Evolutionary conservation across 2,888 invertebrate genomes (phyloP).

Genomic region (Aradus depressus): DNA sequence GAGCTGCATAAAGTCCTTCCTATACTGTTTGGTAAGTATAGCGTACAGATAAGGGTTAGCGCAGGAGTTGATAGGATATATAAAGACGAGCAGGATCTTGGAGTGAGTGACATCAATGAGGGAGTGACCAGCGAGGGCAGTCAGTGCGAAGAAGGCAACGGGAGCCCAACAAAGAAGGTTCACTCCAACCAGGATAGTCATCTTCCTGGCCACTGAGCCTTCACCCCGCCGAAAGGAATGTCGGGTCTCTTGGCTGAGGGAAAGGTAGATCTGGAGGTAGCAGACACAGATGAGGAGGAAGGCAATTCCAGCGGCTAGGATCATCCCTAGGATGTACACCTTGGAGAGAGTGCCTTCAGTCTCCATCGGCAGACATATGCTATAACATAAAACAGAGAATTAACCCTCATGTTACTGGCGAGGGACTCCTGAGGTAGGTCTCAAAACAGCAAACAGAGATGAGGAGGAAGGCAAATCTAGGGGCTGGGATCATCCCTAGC

Average conservation of each 20-base stretch:
- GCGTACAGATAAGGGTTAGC: slow-evolving; percentile 89
- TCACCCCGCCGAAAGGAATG: slow-evolving; percentile 48
- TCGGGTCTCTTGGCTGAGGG: slow-evolving; percentile 31
- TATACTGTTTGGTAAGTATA: slow-evolving; percentile 76
- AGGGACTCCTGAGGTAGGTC: no score
- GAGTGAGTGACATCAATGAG: slow-evolving; percentile 71
- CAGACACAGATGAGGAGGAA: slow-evolving; percentile 74
- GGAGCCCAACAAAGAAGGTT: slow-evolving; percentile 80
- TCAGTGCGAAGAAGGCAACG: slow-evolving; percentile 77
- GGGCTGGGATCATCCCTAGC: slow-evolving; percentile 58
- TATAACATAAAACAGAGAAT: slow-evolving; percentile 36
- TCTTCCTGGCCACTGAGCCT: slow-evolving; percentile 72
- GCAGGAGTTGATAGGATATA: slow-evolving; percentile 83
- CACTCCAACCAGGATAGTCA: slow-evolving; percentile 76
- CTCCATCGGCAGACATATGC: slow-evolving; percentile 83
- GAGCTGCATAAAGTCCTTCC: slow-evolving; percentile 58
- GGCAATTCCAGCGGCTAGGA: slow-evolving; percentile 65
- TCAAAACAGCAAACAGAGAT: slow-evolving; percentile 77
- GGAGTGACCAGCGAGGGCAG: slow-evolving; percentile 72
- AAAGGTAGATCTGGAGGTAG: slow-evolving; percentile 67
- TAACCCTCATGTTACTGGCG: no score
- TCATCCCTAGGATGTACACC: slow-evolving; percentile 59
- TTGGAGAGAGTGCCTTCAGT: slow-evolving; percentile 55
- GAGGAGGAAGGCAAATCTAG: slow-evolving; percentile 67
- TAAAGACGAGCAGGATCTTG: slow-evolving; percentile 74